Percentiles rank a stretch among this genome's conserved stretches.
Conservation (phyloP, 1,140 invertebrate species). For the Diprion similis region DNA sequence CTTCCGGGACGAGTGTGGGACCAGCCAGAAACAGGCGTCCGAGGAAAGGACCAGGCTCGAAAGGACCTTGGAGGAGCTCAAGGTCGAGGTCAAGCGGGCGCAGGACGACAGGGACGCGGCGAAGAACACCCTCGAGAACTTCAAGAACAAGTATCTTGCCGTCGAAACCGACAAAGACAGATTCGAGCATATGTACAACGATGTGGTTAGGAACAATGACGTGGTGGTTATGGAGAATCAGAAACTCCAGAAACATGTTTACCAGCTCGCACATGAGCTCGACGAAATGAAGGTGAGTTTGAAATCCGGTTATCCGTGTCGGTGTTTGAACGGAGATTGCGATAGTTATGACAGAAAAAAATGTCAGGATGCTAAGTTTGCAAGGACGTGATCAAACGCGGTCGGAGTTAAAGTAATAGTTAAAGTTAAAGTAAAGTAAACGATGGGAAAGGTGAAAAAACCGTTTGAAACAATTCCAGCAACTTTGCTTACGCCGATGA, state of each 20-base stretch:
- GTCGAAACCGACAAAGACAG: constrained; percentile 42
- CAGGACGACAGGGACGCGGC: constrained; percentile 45
- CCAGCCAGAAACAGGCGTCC: constrained; percentile 41
- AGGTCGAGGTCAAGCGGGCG: constrained; percentile 39
- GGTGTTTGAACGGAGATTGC: no score
- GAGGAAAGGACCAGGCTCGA: constrained; percentile 43
- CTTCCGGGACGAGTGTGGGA: constrained; percentile 50
- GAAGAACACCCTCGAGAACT: constrained; percentile 51
- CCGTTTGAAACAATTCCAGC: no score
- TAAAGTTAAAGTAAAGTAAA: no score
- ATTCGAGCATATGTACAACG: constrained; percentile 48
- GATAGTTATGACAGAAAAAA: no score
- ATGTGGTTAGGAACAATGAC: constrained; percentile 36
- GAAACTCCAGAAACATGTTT: constrained; percentile 49
- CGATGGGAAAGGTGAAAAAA: no score
- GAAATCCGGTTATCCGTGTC: neutral
- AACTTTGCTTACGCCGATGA: no score
- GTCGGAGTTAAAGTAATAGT: no score
- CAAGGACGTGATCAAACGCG: no score
- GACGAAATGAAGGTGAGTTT: constrained; percentile 41
- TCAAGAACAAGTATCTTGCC: constrained; percentile 52
- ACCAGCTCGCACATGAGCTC: constrained; percentile 50
- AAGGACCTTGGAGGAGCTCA: constrained; percentile 40
- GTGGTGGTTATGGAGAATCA: constrained; percentile 40
- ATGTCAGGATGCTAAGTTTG: no score